phyloP scores from a whole-genome alignment of 1,140 invertebrate genomes.

The Atopsyche davidsoni region DNA sequence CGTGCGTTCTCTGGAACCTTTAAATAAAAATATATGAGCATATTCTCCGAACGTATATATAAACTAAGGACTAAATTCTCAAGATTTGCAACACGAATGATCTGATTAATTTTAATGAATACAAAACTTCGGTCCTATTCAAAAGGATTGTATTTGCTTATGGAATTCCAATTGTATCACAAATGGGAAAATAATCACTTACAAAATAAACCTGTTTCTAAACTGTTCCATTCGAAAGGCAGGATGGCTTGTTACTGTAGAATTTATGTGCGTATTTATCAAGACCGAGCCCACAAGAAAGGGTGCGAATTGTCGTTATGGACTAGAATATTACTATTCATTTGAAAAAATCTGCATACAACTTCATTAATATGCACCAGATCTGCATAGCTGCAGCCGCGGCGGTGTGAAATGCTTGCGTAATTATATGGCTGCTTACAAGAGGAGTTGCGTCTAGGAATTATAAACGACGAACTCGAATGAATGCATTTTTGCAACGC shows the following conservation, averaged over 20 bases:
- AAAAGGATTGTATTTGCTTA: too few relatives aligned
- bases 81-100: too few relatives aligned
- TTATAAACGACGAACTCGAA: too few relatives aligned
- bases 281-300: too few relatives aligned
- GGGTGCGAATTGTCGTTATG: slow-evolving; percentile 17
- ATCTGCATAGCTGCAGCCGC: slow-evolving; percentile 18
- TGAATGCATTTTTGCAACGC: too few relatives aligned
- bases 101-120: too few relatives aligned
- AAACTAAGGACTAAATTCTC: too few relatives aligned
- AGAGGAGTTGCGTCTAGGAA: not conserved
- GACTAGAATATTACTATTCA: slow-evolving; percentile 8
- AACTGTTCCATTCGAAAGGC: not conserved
- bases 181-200: slow-evolving; percentile 10
- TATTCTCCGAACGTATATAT: too few relatives aligned
- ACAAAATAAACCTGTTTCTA: slow-evolving; percentile 5
- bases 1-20: too few relatives aligned
- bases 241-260: slow-evolving; percentile 6
- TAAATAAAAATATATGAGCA: too few relatives aligned
- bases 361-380: slow-evolving; percentile 19
- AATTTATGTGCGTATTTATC: slow-evolving; percentile 11
- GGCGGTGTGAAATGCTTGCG: slow-evolving; percentile 18
- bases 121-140: too few relatives aligned
- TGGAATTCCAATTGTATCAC: too few relatives aligned
- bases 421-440: slow-evolving; percentile 23
- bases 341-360: slow-evolving; percentile 24